Evolutionary conservation across 2,113 vertebrate genomes (phyloP), one percentile per base, ranked within the genome.

Genomic region (Antennarius striatus): DNA sequence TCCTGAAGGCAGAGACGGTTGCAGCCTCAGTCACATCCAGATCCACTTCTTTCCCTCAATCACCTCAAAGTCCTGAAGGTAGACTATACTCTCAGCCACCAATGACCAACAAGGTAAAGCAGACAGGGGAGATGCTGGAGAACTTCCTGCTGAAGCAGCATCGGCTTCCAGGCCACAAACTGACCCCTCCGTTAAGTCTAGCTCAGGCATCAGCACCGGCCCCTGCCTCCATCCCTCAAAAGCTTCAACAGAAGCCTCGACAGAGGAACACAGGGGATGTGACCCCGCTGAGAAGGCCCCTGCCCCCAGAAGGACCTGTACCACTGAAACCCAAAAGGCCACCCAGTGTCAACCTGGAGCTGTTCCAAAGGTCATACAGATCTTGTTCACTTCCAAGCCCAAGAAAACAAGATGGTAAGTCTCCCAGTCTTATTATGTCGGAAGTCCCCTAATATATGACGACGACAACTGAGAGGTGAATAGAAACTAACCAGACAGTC

Each of bases 281-380:
- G 52, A 36, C 43, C 16, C 93, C 94, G 0, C 84, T 61, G 8
- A 92, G 87, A 59, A 94, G 69, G 70, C 89, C 91, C 3, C 69
- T 96, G 53, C 94, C 93, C 1, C 72, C 74, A 0, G 1, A 79
- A 60, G 90, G 89, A 14, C 54, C n/a, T 0, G 56, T 73, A 47
- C 94, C 94, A 0, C 0, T 83, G 29, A 96, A 95, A 72, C 94
- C 94, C 30, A 88, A 36, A 69, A 87, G 91, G 0, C 95, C 95
- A 39, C 91, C 92, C 2, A 29, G 5, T 0, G 90, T 95, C 65
- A 90, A 89, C 63, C 88, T 95, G 75, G 78, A 92, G 46, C 87
- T 74, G 3, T 92, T 61, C 36, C 4, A 6, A 42, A 86, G 32
- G 40, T 9, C 28, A 3, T 86, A 0, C 1, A 62, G 13, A 75